Conservation (phyloP, 2,888 invertebrate genomes). For the Meganola albula region DNA sequence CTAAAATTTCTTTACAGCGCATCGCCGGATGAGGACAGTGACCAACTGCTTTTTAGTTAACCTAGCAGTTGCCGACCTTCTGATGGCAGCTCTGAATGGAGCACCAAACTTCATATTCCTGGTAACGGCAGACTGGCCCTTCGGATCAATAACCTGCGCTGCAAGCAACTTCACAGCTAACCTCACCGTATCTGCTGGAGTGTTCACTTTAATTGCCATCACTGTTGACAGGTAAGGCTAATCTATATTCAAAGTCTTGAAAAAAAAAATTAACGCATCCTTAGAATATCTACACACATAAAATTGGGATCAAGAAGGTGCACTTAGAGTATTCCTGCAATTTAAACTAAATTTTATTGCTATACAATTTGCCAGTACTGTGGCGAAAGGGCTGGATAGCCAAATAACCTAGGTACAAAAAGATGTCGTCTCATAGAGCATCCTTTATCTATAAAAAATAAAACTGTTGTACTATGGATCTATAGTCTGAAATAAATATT, state of each 20-base stretch:
- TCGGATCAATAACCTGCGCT: conserved; percentile 89
- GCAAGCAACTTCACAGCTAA: conserved; percentile 94
- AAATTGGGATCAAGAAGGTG: too few relatives aligned
- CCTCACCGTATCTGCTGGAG: conserved; percentile 92
- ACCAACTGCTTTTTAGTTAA: conserved; percentile 95
- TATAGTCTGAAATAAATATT: too few relatives aligned
- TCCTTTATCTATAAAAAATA: too few relatives aligned
- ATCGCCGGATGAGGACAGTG: conserved; percentile 89
- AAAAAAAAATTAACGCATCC: too few relatives aligned
- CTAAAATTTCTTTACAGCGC: conserved; percentile 79
- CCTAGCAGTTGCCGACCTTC: conserved; percentile 89
- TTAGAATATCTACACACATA: neutral
- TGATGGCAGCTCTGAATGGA: conserved; percentile 91
- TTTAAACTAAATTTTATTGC: too few relatives aligned
- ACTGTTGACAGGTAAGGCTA: conserved; percentile 90
- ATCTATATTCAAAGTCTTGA: neutral
- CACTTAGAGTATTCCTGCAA: too few relatives aligned
- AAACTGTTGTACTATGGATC: too few relatives aligned
- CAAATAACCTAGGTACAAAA: too few relatives aligned
- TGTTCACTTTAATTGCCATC: conserved; percentile 94
- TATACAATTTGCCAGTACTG: too few relatives aligned
- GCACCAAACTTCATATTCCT: conserved; percentile 93
- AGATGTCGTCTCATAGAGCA: too few relatives aligned
- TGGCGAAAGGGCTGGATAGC: too few relatives aligned
- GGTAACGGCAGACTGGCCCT: conserved; percentile 91